Evolutionary conservation across 1,140 invertebrate genomes (phyloP), one percentile per base, ranked within the genome.

Genomic region (Drosophila santomea): DNA sequence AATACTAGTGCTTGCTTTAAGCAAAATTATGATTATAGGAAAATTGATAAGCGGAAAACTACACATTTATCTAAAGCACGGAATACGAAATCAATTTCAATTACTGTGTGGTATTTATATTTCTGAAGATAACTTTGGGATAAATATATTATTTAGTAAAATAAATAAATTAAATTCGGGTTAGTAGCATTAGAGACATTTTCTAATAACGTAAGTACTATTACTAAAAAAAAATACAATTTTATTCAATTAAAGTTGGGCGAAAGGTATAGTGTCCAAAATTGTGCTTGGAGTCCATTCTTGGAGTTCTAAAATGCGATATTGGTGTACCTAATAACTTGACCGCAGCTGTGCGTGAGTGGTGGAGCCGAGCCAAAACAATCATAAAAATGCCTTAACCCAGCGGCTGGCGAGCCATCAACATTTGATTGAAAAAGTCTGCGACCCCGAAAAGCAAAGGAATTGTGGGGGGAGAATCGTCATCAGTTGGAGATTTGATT

Each of bases 341-440:
- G 3, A 3, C 25, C 25, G 1, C n/a, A 2, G 4, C 10, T 69
- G 64, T 50, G 8, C 20, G 14, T n/a, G 28, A 20, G 61, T 15
- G 64, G 60, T 35, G 38, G 32, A 23, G 47, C 35, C 5, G 51
- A 47, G 44, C 43, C 67, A 71, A 78, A 74, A 80, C 72, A 84
- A 84, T 80, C 80, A 84, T 80, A 83, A 83, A 83, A 84, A 83
- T 56, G 80, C 80, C 80, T 71, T 69, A 69, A 69, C 64, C 66
- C 66, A 69, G 63, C 63, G 67, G 39, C 73, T 51, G 55, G 12
- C 39, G 38, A 66, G 44, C 55, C 74, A 86, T 86, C 79, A 88
- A 86, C 67, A 67, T 79, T 86, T 86, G 83, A 86, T 86, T 86
- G 83, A 86, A 86, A 76, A 79, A 88, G 62, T 82, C 78, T 66